A percentile compares a stretch with the other conserved stretches of the same genome.
Evolutionary conservation across 1,140 invertebrate species (phyloP).

Genomic region (Odontomachus brunneus): DNA sequence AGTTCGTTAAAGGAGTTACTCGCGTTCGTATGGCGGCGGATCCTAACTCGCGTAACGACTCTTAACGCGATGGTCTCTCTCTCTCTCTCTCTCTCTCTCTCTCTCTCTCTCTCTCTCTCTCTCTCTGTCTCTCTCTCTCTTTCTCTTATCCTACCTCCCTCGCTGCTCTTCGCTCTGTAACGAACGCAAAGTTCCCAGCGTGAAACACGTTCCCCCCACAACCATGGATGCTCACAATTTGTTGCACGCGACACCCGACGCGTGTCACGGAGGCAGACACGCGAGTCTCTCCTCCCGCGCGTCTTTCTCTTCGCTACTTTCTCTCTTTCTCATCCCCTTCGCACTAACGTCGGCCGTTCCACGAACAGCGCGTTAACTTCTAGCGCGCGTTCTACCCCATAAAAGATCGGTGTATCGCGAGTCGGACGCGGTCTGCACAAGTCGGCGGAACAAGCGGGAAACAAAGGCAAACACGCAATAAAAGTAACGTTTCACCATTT

Average conservation of each 20-base stretch:
- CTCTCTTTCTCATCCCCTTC: not conserved
- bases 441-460: too few relatives aligned
- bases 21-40: slow-evolving; percentile 68
- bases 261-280: slow-evolving; percentile 60
- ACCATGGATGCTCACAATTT: slow-evolving; percentile 69
- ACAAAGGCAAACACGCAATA: too few relatives aligned
- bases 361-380: not conserved
- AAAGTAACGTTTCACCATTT: not conserved
- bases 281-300: slow-evolving; percentile 38
- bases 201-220: slow-evolving; percentile 54
- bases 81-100: not conserved
- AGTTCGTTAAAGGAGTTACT: slow-evolving; percentile 74
- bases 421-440: too few relatives aligned
- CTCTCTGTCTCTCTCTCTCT: not conserved
- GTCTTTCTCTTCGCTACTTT: not conserved
- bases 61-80: slow-evolving; percentile 69
- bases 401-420: not conserved
- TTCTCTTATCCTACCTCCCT: not conserved
- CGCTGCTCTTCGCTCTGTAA: not conserved
- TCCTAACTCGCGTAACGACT: slow-evolving; percentile 74
- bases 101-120: not conserved
- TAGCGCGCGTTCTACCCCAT: not conserved
- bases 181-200: slow-evolving; percentile 61
- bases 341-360: not conserved
- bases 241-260: slow-evolving; percentile 68